A percentile compares a stretch with the other conserved stretches of the same genome.
phyloP scores from a whole-genome alignment of 2,888 invertebrate species.

The Nymphalis c-album region DNA sequence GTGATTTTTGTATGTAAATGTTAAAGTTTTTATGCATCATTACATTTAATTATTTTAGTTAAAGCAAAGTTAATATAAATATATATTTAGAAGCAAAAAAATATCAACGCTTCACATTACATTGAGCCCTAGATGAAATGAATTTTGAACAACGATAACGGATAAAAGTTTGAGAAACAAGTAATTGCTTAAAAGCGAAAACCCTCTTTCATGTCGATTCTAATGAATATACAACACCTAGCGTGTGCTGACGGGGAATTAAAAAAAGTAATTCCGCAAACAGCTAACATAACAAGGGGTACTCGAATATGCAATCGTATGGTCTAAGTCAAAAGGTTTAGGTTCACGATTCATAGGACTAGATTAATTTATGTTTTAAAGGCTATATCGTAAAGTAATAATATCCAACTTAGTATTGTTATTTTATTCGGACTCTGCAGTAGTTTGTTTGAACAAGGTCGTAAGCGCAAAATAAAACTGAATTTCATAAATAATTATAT shows the following conservation, averaged over 20 bases:
- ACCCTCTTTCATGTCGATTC: conserved; percentile 46
- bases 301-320: conserved; percentile 44
- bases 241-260: conserved; percentile 47
- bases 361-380: too few species aligned
- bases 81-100: neutral
- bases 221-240: conserved; percentile 52
- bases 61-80: too few species aligned
- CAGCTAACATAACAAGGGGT: conserved; percentile 53
- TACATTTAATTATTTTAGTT: too few species aligned
- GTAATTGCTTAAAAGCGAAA: conserved; percentile 45
- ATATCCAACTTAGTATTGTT: too few species aligned
- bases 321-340: conserved; percentile 40
- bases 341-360: neutral
- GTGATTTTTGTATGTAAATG: too few species aligned
- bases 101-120: neutral
- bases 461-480: too few species aligned
- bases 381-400: too few species aligned
- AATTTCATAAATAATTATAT: too few species aligned
- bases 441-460: too few species aligned
- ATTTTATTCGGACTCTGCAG: too few species aligned
- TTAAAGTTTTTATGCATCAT: too few species aligned
- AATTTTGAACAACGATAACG: conserved; percentile 24
- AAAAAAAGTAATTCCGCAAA: conserved; percentile 54
- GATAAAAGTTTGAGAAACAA: conserved; percentile 24
- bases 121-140: conserved; percentile 19